Percentiles rank a stretch among this genome's conserved stretches.
phyloP scores from a whole-genome alignment of 2,113 vertebrate genomes.

The Arvicanthis niloticus region DNA sequence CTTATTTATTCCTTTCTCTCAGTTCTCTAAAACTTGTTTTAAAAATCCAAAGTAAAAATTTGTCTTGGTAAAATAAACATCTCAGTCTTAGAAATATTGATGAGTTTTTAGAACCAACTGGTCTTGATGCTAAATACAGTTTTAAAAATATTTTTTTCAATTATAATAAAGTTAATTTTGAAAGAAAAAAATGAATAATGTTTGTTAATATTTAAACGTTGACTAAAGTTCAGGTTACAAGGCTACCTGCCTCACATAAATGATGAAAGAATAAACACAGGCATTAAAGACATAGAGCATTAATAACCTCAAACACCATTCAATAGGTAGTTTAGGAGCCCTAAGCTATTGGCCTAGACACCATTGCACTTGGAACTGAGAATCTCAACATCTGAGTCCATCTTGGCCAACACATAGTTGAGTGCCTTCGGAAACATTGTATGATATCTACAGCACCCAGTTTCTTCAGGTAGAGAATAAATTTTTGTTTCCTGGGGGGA shows the following conservation, averaged over 20 bases:
- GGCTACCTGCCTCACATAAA: background rate
- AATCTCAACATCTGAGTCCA: background rate
- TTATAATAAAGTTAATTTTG: constrained; percentile 77
- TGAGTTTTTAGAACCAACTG: constrained; percentile 55
- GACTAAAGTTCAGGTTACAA: background rate
- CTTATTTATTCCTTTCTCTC: constrained; percentile 58
- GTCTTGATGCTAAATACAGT: constrained; percentile 39
- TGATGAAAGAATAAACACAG: background rate
- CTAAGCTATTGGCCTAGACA: background rate
- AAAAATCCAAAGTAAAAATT: constrained; percentile 68
- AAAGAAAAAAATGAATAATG: background rate
- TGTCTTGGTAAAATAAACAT: constrained; percentile 61
- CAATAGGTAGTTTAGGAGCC: background rate
- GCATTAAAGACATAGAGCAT: background rate
- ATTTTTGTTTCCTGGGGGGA: background rate
- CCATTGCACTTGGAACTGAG: background rate
- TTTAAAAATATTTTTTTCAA: constrained; percentile 71
- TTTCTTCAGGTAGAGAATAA: background rate
- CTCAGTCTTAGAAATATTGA: background rate
- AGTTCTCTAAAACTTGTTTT: constrained; percentile 68
- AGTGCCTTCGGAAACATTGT: background rate
- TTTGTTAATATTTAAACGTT: background rate
- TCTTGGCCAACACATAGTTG: background rate
- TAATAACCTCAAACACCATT: background rate
- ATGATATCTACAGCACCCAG: background rate